A percentile compares a stretch with the other conserved stretches of the same genome.
Evolutionary conservation across 2,797 vertebrate genomes (phyloP).

Genomic region (Denticeps clupeoides): DNA sequence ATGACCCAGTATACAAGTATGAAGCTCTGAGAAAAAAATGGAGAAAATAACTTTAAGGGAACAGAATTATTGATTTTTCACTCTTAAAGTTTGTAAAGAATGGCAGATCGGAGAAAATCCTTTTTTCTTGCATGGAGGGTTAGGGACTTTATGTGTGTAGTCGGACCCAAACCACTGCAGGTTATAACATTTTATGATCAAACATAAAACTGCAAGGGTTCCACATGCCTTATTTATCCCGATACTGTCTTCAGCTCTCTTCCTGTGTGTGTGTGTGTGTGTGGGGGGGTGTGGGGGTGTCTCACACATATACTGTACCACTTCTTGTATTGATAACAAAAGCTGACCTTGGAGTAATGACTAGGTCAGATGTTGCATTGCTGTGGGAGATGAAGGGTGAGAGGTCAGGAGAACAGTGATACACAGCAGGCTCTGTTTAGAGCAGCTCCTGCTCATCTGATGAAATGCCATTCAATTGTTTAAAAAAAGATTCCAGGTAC

Average conservation of each 20-base stretch:
- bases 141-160: not conserved
- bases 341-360: constrained; percentile 5
- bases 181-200: constrained; percentile 1
- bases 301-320: not conserved
- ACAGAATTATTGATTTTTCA: too few species aligned
- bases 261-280: not conserved
- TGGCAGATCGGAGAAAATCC: too few species aligned
- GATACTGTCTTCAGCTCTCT: too few species aligned
- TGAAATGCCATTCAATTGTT: too few species aligned
- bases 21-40: not conserved
- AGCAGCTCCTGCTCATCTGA: too few species aligned
- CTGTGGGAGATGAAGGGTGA: constrained; percentile 5
- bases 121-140: too few species aligned
- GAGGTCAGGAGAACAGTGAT: constrained; percentile 3
- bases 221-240: too few species aligned
- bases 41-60: too few species aligned
- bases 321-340: constrained; percentile 7
- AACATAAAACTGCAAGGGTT: not conserved
- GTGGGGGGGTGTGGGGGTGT: not conserved
- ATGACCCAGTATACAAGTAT: not conserved
- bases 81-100: too few species aligned
- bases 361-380: constrained; percentile 1
- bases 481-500: too few species aligned
- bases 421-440: not conserved
- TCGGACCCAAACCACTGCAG: not conserved